Evolutionary conservation across 37 sponge, comb jelly and placozoan species (phyloP).

Genomic region (Halisarca cf. caerulea): DNA sequence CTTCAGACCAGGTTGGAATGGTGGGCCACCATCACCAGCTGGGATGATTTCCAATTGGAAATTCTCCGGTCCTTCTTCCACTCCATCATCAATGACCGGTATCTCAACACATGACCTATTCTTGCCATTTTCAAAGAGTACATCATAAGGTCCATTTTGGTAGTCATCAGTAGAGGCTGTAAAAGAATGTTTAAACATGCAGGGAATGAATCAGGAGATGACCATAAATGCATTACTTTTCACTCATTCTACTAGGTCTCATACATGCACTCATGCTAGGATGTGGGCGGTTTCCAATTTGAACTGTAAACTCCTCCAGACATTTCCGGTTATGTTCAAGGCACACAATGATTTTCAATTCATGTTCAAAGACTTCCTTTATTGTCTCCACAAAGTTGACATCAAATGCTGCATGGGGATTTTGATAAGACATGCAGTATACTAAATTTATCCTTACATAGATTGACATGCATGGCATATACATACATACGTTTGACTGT

Average conservation of each 20-base stretch:
- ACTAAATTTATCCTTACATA: no score
- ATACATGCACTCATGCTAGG: no score
- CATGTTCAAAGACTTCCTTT: conserved; percentile 16
- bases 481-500: neutral
- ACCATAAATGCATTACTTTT: no score
- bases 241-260: no score
- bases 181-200: no score
- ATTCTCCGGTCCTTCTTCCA: conserved; percentile 22
- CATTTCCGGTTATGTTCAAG: neutral
- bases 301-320: neutral
- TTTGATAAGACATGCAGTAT: no score
- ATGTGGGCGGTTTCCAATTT: neutral
- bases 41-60: conserved; percentile 24
- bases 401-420: neutral
- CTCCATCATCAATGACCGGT: conserved; percentile 35
- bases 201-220: no score
- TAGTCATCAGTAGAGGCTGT: conserved; percentile 35
- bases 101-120: conserved; percentile 37
- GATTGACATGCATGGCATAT: no score
- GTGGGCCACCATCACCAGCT: neutral
- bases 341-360: neutral
- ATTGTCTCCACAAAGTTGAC: neutral
- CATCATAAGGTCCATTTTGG: neutral
- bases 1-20: neutral
- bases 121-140: conserved; percentile 26